Evolutionary conservation across 1,140 invertebrate genomes (phyloP), one percentile per base, ranked within the genome.

Genomic region (Temnothorax curvispinosus): DNA sequence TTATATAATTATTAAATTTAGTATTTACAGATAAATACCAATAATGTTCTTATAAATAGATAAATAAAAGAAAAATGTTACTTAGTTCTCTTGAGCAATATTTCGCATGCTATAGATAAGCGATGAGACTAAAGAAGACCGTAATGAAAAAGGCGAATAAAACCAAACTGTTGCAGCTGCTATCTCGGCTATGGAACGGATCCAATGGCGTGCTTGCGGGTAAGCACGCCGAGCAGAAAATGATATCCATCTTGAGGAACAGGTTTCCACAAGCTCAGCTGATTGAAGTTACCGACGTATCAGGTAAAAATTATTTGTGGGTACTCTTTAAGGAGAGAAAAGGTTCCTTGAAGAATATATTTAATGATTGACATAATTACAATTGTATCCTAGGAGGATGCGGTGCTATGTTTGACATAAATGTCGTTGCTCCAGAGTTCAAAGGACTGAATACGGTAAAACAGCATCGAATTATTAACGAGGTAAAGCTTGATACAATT

Each of bases 381-480:
- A 52, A 56, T 78, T 86, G 13, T 80, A 47, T 56, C 50, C 1
- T 87, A 97, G 97, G 98, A 85, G 98, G 98, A 7, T 99, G 98
- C 96, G 98, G 98, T 52, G 97, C 98, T 35, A 98, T 99, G 98
- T 99, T 97, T 95, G 97, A 98, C 95, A 96, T 98, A 47, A 96
- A 96, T 89, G 96, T 99, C 21, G 96, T 98, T 94, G 96, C 97
- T 15, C 95, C 95, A 60, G 97, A 98, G 92, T 98, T 99, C 92
- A 95, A 96, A 94, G 98, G 97, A 35, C 93, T 98, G 13, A 96
- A 96, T 47, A 97, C 96, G 41, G 96, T 98, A 0, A 98, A 98
- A 92, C 98, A 98, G 93, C 98, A 99, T 94, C 96, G 97, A 90
- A 93, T 98, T 21, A 97, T 98, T 0, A 98, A 97, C 88, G 96